Evolutionary conservation across 2,888 invertebrate genomes (phyloP), one percentile per base, ranked within the genome.

Genomic region (Keiferia lycopersicella): DNA sequence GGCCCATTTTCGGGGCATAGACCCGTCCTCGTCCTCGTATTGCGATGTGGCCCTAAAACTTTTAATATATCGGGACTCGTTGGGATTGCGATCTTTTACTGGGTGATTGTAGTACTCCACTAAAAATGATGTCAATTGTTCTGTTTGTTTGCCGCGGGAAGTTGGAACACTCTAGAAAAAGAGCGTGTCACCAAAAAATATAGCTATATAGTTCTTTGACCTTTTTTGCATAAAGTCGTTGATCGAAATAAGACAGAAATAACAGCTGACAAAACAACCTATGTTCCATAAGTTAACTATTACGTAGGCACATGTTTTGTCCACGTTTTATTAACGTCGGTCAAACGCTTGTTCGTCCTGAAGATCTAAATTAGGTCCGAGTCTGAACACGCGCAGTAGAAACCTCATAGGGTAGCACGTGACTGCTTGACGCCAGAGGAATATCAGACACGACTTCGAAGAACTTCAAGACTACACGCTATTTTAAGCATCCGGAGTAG

Each of bases 341-440:
- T 22, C 67, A 73, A 77, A 70, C 66, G 67, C 73, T 78, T 68
- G 73, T 68, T 67, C 45, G 69, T 62, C 67, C 69, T 65, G 79
- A 79, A 83, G 80, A 66, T 74, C 78, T 81, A 73, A 84, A 84
- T 84, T 79, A 75, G 76, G 60, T 48, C 34, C 20, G 61, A 74
- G 67, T 30, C 70, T 41, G 41, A 41, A 71, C 75, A 66, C 70
- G 64, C 66, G 68, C 66, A 70, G 69, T 63, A 0, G 68, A 76
- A 79, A 81, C 73, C 72, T 70, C 80, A 77, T 76, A 10, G 34
- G 30, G 12, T 1, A 34, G 70, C 75, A 71, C 71, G 74, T 78
- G 77, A 76, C 68, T 67, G 56, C 61, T 69, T 68, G 66, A 64
- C 51, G 53, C 51, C 2, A 16, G 41, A 39, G 22, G 59, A 59